Base-by-base conservation (phyloP, 1,140 invertebrate species). In the Drosophila suzukii region DNA sequence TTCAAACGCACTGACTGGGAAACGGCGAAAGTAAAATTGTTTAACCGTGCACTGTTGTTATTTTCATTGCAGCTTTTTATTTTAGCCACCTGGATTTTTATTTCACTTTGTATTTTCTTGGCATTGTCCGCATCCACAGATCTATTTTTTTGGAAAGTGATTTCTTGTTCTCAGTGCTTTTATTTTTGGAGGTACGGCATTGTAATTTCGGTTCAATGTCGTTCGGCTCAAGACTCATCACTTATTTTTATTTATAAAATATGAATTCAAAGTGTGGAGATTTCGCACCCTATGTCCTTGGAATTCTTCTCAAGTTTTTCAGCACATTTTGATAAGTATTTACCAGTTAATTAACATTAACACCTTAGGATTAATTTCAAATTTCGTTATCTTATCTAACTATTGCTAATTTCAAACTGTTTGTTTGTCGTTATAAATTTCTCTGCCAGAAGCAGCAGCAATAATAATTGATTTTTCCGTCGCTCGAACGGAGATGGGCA, bases 131-230 rank as follows among this genome's bases (percentile, higher is more conserved):
- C 15, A 46, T 50, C 57, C 53, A 20, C 15, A 46, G 27, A 27
- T 27, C 1, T 17, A 32, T 46, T 43, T 51, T 39, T 46, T 53
- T 59, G 79, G 46, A 56, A 73, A 68, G 15, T 63, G 36, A 24
- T 70, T 46, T 62, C 47, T 34, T 17, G 60, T 47, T 55, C 32
- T 70, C 34, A n/a, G 17, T 50, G 59, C 46, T 41, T 56, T 77
- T 79, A 85, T 81, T 86, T 86, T 62, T 84, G 83, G 82, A 57
- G 67, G n/a, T 67, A 56, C 78, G 78, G 68, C 81, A 85, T 81
- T 85, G 81, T 81, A 85, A 81, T 46, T 46, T 43, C 58, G 50
- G 65, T 71, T 85, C 81, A 85, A 86, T 85, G 81, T 75, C 81
- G 78, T 62, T 70, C 41, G 60, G 50, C 67, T 81, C 71, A 51